A percentile compares a stretch with the other conserved stretches of the same genome.
phyloP scores from a whole-genome alignment of 2,888 invertebrate genomes.

The Drosophila subquinaria region DNA sequence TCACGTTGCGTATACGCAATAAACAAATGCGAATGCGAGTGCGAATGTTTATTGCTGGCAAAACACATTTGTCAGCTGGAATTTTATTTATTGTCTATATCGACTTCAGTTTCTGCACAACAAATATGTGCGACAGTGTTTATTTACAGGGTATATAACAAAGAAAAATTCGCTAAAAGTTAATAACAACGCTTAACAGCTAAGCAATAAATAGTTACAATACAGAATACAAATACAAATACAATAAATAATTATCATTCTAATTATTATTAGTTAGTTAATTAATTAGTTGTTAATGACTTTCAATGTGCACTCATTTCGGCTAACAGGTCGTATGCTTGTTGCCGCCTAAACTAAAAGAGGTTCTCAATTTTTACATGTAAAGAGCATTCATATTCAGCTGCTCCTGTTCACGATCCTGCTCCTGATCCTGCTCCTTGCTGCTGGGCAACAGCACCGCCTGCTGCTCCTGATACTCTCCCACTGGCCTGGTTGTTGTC shows the following conservation, averaged over 20 bases:
- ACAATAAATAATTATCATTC: constrained; percentile 56
- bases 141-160: constrained; percentile 68
- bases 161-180: constrained; percentile 48
- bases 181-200: constrained; percentile 65
- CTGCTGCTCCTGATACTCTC: constrained; percentile 83
- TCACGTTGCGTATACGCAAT: constrained; percentile 50
- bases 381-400: constrained; percentile 44
- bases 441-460: constrained; percentile 70
- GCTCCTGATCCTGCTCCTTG: constrained; percentile 75
- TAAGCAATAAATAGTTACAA: constrained; percentile 56
- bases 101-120: constrained; percentile 13
- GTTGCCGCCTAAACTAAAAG: constrained; percentile 48
- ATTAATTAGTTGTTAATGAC: constrained; percentile 77
- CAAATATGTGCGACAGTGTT: constrained; percentile 49
- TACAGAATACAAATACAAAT: constrained; percentile 54
- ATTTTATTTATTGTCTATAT: constrained; percentile 43
- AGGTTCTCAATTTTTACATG: constrained; percentile 51
- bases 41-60: constrained; percentile 6
- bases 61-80: constrained; percentile 49
- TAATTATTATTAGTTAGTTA: constrained; percentile 18
- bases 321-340: constrained; percentile 17
- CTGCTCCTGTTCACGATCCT: constrained; percentile 40
- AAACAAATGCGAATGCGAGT: constrained; percentile 18
- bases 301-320: constrained; percentile 82
- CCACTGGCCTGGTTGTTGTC: constrained; percentile 49